Evolutionary conservation across 2,113 vertebrate species (phyloP), one percentile per base, ranked within the genome.

Genomic region (Pedetes capensis): DNA sequence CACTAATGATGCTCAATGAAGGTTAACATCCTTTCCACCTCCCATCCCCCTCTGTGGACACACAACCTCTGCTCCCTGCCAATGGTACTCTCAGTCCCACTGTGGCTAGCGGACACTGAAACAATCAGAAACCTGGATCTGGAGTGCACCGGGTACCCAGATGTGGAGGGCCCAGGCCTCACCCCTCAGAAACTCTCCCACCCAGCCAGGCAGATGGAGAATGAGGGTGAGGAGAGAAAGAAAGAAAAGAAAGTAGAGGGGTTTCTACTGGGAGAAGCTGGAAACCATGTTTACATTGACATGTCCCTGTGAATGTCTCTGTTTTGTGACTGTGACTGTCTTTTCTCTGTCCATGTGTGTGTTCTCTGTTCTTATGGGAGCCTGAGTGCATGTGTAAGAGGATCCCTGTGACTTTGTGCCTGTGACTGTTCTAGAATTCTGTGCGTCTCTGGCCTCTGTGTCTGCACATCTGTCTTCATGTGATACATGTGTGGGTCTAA

Each of bases 221-320:
- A 55, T 6, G 29, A 29, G 18, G 63, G 37, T 4, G 9, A 53
- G 25, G 12, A 84, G 23, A 61, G 68, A 75, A 63, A 78, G 51
- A 17, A 49, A 71, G 27, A 9, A 71, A 57, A 55, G 12, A 74
- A 61, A 11, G n/a, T 61, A 47, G 11, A 61, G 37, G 16, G 39
- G 34, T 42, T 25, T 27, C 0, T 2, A 4, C 5, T 0, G 1
- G n/a, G 5, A 32, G 37, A 37, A 22, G 39, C 13, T 13, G 6
- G 44, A 42, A 44, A 53, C 64, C 6, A n/a, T 71, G 0, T 32
- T 44, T 22, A 2, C 0, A 8, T n/a, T 20, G 8, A 0, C 0
- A 0, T 3, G 29, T 27, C 64, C 51, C 49, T 75, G 51, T 20
- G 16, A 78, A 10, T 6, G 14, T 55, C 34, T 59, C 42, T 49